These are phyloP conservation scores for Raja brachyura DNA, from an alignment of 2,113 vertebrate genomes.

Conservation along the genomic window DNA sequence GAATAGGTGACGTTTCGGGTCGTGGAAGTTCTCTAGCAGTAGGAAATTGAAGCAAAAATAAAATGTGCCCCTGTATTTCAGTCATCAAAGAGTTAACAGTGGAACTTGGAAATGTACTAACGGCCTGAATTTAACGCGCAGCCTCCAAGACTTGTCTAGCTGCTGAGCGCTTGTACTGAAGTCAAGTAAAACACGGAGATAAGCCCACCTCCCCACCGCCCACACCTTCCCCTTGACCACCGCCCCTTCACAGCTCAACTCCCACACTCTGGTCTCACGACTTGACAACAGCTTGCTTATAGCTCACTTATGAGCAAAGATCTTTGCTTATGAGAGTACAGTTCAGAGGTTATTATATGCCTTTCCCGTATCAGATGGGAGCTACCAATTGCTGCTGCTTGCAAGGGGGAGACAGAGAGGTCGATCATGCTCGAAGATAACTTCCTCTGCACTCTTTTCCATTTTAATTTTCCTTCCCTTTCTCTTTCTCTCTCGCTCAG, in stretches of 20 bases:
- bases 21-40: too few relatives aligned
- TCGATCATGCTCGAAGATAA: not conserved
- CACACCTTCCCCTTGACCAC: not conserved
- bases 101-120: not conserved
- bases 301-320: not conserved
- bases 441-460: not conserved
- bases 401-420: slow-evolving; percentile 43
- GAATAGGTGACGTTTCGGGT: too few relatives aligned
- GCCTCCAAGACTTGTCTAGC: not conserved
- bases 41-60: not conserved
- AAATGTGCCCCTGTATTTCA: too few relatives aligned
- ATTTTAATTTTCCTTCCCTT: too few relatives aligned
- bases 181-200: not conserved
- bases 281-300: slow-evolving; percentile 16
- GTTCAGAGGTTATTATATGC: slow-evolving; percentile 41
- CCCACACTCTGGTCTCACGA: not conserved
- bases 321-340: not conserved
- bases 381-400: slow-evolving; percentile 46
- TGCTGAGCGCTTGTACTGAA: not conserved
- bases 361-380: slow-evolving; percentile 45
- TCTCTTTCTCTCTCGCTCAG: too few relatives aligned
- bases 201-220: not conserved
- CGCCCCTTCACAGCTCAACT: too few relatives aligned
- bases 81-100: not conserved
- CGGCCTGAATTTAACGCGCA: not conserved